A percentile compares a stretch with the other conserved stretches of the same genome.
Evolutionary conservation across 2,113 vertebrate genomes (phyloP).

Genomic region (Oncorhynchus mykiss): DNA sequence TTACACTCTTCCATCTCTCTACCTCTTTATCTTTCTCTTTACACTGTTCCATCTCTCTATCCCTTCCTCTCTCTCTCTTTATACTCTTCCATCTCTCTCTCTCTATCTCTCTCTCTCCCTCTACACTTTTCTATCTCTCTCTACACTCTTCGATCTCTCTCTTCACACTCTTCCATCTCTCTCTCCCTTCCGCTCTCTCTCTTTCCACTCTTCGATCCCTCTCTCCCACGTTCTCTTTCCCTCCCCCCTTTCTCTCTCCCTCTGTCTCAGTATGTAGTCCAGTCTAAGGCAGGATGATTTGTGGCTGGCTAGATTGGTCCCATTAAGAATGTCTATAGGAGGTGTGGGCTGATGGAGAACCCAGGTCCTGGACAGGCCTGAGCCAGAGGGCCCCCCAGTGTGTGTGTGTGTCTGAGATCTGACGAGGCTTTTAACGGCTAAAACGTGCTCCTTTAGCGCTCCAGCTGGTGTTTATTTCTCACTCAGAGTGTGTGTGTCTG

Average conservation of each 20-base stretch:
- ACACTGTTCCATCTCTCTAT: no score
- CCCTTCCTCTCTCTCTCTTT: no score
- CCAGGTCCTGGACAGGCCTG: constrained; percentile 47
- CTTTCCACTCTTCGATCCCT: no score
- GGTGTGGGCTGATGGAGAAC: constrained; percentile 64
- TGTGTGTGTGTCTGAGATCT: neutral
- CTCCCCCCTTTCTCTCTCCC: neutral
- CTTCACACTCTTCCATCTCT: no score
- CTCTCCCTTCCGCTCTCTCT: no score
- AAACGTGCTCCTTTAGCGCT: neutral
- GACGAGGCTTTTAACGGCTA: neutral
- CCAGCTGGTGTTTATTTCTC: constrained; percentile 49
- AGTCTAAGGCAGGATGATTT: constrained; percentile 59
- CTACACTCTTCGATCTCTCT: no score
- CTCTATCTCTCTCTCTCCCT: no score
- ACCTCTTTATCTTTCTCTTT: no score
- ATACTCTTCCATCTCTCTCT: no score
- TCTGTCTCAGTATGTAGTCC: constrained; percentile 25
- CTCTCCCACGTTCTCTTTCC: neutral
- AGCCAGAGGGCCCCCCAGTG: neutral
- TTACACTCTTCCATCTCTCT: no score
- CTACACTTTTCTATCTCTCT: no score
- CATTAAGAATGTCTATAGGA: constrained; percentile 67
- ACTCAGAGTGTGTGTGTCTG: neutral
- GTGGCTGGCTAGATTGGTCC: constrained; percentile 64